Evolutionary conservation across 1,140 invertebrate genomes (phyloP), one percentile per base, ranked within the genome.

Genomic region (Asobara japonica): DNA sequence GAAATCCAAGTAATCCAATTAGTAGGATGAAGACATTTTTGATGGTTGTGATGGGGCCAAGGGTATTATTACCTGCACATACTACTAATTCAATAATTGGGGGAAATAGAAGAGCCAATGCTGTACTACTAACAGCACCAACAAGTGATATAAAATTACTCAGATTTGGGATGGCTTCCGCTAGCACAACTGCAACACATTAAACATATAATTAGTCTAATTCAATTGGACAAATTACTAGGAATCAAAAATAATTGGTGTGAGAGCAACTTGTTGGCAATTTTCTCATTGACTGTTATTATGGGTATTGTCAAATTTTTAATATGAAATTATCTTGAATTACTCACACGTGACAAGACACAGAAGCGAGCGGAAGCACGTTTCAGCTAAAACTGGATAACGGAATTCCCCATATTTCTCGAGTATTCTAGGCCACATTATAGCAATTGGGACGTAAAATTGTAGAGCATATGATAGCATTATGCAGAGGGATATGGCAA

Each of bases 71-170:
- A 30, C 89, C 88, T 76, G 87, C 89, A 60, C 84, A 85, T 0
- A 91, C 88, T 0, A 94, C 88, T 67, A 97, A 89, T 78, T 98
- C 95, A 61, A 98, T 93, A 13, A 97, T 84, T 1, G 96, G 94
- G 1, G 97, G 97, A 77, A 98, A 94, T 10, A 98, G 89, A 0
- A 98, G 89, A 0, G 96, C 95, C 56, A 98, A 87, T 0, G 94
- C 92, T 27, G 95, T 95, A 74, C 94, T 95, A 80, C 94, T 94
- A 4, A 97, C 89, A 0, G 97, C 95, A 1, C 97, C 97, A 48
- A 98, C 93, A 45, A 97, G 87, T 0, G 96, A 96, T 74, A 98
- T 98, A 83, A 98, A 93, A 1, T 96, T 87, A 45, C 94, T 93
- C 62, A 98, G 87, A 76, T 95, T 88, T 0, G 96, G 96, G 69